These are phyloP conservation scores for Hyalella azteca DNA, from an alignment of 2,888 invertebrate species.

Conservation along the genomic window DNA sequence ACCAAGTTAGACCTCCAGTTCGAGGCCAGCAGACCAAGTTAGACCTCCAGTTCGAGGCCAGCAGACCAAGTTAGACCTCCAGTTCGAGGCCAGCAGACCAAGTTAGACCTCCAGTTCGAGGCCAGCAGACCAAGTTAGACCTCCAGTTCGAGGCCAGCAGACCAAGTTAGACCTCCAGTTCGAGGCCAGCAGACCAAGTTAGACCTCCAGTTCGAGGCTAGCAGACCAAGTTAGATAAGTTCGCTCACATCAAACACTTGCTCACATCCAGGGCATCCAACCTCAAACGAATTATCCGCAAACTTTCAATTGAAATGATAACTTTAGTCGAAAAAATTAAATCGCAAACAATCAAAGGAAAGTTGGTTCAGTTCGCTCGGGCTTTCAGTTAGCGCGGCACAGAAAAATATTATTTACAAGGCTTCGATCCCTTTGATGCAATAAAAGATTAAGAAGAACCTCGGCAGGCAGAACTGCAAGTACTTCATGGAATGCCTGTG, in stretches of 20 bases:
- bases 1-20: no score
- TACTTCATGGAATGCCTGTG: no score
- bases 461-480: no score
- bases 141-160: no score
- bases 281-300: slow-evolving; percentile 27
- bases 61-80: no score
- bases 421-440: slow-evolving; percentile 11
- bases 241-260: not conserved
- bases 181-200: not conserved
- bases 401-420: not conserved
- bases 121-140: no score
- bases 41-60: no score
- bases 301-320: slow-evolving; percentile 16
- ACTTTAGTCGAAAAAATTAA: not conserved
- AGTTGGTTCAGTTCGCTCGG: not conserved
- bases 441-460: not conserved
- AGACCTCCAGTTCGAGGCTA: not conserved
- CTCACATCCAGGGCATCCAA: not conserved
- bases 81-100: no score
- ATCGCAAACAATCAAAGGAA: slow-evolving; percentile 8
- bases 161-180: not conserved
- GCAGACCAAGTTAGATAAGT: not conserved
- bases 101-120: no score
- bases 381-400: not conserved
- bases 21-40: no score